A percentile compares a stretch with the other conserved stretches of the same genome.
phyloP scores from a whole-genome alignment of 2,113 vertebrate genomes.

The Megaceryle maxima region DNA sequence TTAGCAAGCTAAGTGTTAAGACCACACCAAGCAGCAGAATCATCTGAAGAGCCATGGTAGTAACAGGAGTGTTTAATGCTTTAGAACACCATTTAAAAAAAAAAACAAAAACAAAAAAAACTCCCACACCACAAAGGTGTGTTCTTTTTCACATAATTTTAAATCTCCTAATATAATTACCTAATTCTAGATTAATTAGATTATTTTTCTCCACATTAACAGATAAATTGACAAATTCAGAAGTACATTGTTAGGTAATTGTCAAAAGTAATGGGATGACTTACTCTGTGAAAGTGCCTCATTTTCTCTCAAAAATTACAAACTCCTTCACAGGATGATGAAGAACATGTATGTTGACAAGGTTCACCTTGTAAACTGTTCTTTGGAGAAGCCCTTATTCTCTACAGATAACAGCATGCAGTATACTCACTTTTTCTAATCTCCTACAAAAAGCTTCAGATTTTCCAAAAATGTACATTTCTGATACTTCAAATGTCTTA shows the following conservation, averaged over 20 bases:
- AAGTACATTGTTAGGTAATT: not conserved
- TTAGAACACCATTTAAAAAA: not conserved
- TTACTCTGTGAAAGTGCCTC: not conserved
- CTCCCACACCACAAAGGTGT: not conserved
- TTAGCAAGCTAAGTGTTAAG: not conserved
- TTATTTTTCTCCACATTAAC: not conserved
- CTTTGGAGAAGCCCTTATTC: not conserved
- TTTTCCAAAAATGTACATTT: slow-evolving; percentile 83
- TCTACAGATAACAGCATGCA: not conserved
- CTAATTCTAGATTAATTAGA: not conserved
- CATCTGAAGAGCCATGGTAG: not conserved
- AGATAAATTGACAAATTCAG: not conserved
- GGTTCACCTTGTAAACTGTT: not conserved
- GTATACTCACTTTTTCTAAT: slow-evolving; percentile 79
- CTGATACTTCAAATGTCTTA: slow-evolving; percentile 79
- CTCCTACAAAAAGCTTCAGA: slow-evolving; percentile 84
- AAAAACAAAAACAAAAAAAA: too few relatives aligned
- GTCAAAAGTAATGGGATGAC: not conserved
- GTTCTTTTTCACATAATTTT: not conserved
- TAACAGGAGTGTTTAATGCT: not conserved
- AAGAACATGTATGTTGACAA: not conserved
- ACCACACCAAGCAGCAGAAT: not conserved
- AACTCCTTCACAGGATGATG: not conserved
- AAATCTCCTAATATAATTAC: not conserved
- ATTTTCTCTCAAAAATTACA: not conserved